These are phyloP conservation scores for Cephus nigrinus DNA, from an alignment of 2,888 invertebrate genomes.

Conservation along the genomic window DNA sequence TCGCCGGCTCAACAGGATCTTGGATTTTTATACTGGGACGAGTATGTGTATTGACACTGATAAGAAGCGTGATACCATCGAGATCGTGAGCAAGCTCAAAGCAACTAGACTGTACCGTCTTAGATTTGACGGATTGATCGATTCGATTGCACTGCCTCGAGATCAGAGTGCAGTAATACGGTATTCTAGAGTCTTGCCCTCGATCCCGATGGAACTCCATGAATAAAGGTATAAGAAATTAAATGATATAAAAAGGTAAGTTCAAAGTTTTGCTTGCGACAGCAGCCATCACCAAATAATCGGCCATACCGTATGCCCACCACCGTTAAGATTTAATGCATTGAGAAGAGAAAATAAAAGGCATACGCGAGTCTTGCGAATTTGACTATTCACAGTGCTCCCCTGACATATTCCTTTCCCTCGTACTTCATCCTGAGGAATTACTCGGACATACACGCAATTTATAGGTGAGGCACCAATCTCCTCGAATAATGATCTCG, in stretches of 20 bases:
- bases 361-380: background rate
- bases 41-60: slow-evolving; percentile 60
- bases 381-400: background rate
- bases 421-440: background rate
- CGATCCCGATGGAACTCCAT: slow-evolving; percentile 44
- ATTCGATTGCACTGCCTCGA: background rate
- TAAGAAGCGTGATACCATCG: slow-evolving; percentile 62
- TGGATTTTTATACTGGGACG: slow-evolving; percentile 43
- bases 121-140: background rate
- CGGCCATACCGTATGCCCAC: slow-evolving; percentile 35
- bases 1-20: background rate
- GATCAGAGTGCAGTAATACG: background rate
- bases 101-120: background rate
- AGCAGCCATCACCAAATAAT: slow-evolving; percentile 52
- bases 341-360: background rate
- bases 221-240: slow-evolving; percentile 53
- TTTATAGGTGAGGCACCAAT: background rate
- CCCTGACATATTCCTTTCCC: background rate
- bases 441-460: background rate
- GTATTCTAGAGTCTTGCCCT: slow-evolving; percentile 23
- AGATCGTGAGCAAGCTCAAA: slow-evolving; percentile 45
- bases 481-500: background rate
- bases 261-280: slow-evolving; percentile 31
- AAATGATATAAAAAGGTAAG: slow-evolving; percentile 54
- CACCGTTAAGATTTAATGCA: background rate